Conservation (phyloP, 1,140 invertebrate genomes). For the Drosophila eugracilis region DNA sequence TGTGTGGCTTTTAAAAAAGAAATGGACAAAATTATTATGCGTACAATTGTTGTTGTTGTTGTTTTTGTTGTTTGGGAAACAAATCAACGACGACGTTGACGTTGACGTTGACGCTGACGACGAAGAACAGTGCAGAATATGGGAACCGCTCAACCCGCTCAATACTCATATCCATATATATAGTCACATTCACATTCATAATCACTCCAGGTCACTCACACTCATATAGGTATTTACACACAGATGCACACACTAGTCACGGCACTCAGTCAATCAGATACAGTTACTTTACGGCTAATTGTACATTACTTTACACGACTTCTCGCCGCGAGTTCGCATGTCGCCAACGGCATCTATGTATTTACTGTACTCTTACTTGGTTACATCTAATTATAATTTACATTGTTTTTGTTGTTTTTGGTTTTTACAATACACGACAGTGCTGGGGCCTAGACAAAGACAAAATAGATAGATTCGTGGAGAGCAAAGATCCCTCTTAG, state of each 20-base stretch:
- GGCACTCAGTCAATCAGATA: constrained; percentile 1
- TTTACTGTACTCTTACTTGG: constrained; percentile 55
- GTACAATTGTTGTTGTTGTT: constrained; percentile 34
- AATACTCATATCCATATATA: neutral
- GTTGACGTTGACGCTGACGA: constrained; percentile 45
- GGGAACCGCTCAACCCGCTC: constrained; percentile 37
- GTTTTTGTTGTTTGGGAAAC: too few relatives aligned
- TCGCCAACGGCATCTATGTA: constrained; percentile 45
- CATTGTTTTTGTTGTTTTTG: constrained; percentile 62
- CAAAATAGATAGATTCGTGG: constrained; percentile 2
- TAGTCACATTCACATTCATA: neutral
- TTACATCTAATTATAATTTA: constrained; percentile 63
- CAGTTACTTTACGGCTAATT: constrained; percentile 64
- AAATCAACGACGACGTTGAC: constrained; percentile 42
- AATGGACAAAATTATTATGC: constrained; percentile 52
- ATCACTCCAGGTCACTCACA: constrained; percentile 18
- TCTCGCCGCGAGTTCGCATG: constrained; percentile 35
- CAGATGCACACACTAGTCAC: constrained; percentile 17
- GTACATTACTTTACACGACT: constrained; percentile 70
- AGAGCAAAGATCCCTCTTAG: constrained; percentile 13
- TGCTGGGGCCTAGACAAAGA: constrained; percentile 59
- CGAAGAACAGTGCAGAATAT: constrained; percentile 52
- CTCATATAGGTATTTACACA: constrained; percentile 1
- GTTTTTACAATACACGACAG: constrained; percentile 68
- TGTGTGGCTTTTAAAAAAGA: constrained; percentile 33